Percentiles rank a stretch among this genome's conserved stretches.
Conservation (phyloP, 2,888 invertebrate genomes). For the Keiferia lycopersicella region DNA sequence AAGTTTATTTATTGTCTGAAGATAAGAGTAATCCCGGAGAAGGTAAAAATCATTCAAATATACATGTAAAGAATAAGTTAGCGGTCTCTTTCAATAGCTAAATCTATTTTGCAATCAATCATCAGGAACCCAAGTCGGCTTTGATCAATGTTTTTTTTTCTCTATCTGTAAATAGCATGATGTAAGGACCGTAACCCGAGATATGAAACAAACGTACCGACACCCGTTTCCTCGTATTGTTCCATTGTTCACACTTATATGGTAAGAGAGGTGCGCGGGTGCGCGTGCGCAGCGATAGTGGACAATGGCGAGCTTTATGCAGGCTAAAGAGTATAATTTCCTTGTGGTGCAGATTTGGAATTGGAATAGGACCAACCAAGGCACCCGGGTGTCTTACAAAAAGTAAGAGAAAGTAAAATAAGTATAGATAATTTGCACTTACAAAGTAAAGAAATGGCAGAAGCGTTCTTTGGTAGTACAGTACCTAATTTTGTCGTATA, state of each 20-base stretch:
- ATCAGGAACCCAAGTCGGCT: background rate
- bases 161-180: conserved; percentile 2
- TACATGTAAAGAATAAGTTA: background rate
- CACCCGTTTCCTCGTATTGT: conserved; percentile 47
- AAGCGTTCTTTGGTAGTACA: too few species aligned
- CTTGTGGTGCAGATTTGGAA: too few species aligned
- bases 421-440: too few species aligned
- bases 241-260: conserved; percentile 39
- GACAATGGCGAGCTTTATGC: background rate
- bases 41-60: too few species aligned
- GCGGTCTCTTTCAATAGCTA: background rate
- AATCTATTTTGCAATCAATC: background rate
- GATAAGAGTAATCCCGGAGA: too few species aligned
- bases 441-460: too few species aligned
- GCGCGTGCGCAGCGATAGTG: background rate
- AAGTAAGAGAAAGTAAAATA: background rate
- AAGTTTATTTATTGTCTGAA: too few species aligned
- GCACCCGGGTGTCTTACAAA: background rate
- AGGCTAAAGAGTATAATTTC: background rate
- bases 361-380: background rate
- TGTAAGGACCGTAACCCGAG: conserved; percentile 16
- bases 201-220: conserved; percentile 20
- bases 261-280: background rate
- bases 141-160: background rate
- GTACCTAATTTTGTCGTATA: too few species aligned